Evolutionary conservation across 1,140 invertebrate genomes (phyloP).

Genomic region (Anoplolepis gracilipes): DNA sequence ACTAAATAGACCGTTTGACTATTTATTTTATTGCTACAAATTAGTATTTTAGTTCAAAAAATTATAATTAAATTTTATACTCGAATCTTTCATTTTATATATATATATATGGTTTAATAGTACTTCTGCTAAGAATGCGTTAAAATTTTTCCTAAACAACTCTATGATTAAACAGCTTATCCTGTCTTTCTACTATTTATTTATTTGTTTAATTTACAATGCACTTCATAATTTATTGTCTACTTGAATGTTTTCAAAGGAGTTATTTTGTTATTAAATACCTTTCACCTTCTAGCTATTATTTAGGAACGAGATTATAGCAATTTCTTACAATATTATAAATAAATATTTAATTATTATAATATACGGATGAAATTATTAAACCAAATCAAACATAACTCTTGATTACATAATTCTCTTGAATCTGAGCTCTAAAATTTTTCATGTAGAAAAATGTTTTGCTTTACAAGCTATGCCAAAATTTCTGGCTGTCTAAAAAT

Average conservation of each 20-base stretch:
- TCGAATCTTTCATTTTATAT: neutral
- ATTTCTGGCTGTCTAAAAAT: neutral
- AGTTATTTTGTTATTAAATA: neutral
- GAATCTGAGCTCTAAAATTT: constrained; percentile 2
- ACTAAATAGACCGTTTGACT: neutral
- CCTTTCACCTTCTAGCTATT: neutral
- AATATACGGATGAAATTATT: neutral
- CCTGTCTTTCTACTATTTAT: neutral
- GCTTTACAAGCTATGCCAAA: neutral
- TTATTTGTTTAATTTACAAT: neutral
- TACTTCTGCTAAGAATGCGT: neutral
- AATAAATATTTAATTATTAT: neutral
- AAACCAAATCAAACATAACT: constrained; percentile 23
- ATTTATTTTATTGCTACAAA: neutral
- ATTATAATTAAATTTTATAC: neutral
- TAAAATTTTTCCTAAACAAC: neutral
- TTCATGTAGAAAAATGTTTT: neutral
- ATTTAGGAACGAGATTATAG: neutral
- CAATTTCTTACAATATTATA: neutral
- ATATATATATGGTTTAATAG: neutral
- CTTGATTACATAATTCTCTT: neutral
- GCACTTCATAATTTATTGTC: neutral
- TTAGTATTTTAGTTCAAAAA: neutral
- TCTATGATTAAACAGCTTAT: neutral
- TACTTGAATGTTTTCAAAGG: neutral